phyloP scores from a whole-genome alignment of 2,888 invertebrate genomes.

The Asteroscopus sphinx region DNA sequence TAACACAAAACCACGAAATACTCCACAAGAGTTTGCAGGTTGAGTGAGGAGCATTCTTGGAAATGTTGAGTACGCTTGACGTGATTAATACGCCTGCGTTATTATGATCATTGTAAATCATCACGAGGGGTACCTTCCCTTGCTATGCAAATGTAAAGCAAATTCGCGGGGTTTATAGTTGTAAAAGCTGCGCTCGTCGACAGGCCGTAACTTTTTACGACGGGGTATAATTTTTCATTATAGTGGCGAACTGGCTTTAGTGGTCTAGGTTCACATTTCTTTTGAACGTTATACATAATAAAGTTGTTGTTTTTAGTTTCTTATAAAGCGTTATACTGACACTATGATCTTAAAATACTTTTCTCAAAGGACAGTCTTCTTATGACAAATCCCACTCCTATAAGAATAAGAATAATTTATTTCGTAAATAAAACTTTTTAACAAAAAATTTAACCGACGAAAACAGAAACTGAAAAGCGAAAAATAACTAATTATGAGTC shows the following conservation, averaged over 20 bases:
- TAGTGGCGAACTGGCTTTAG: slow-evolving; percentile 12
- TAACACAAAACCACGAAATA: slow-evolving; percentile 64
- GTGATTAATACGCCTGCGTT: slow-evolving; percentile 64
- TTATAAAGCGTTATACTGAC: no score
- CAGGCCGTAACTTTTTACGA: slow-evolving; percentile 45
- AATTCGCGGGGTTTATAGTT: slow-evolving; percentile 44
- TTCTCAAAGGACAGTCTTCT: no score
- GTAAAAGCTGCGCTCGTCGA: slow-evolving; percentile 37
- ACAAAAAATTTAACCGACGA: no score
- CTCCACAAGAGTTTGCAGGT: slow-evolving; percentile 45
- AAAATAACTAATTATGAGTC: no score
- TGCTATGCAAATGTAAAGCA: slow-evolving; percentile 55
- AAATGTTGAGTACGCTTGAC: slow-evolving; percentile 44
- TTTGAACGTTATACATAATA: not conserved
- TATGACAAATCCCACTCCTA: no score
- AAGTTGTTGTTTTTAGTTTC: not conserved
- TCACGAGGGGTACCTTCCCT: slow-evolving; percentile 52
- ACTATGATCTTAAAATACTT: no score
- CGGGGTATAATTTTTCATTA: slow-evolving; percentile 30
- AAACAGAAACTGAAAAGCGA: no score
- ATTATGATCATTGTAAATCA: slow-evolving; percentile 63
- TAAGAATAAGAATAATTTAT: not conserved
- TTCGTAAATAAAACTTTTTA: no score
- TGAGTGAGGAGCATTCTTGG: slow-evolving; percentile 59
- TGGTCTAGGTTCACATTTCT: slow-evolving; percentile 5